These are phyloP conservation scores for Tragelaphus scriptus DNA, from an alignment of 2,113 vertebrate species.

Conservation along the genomic window DNA sequence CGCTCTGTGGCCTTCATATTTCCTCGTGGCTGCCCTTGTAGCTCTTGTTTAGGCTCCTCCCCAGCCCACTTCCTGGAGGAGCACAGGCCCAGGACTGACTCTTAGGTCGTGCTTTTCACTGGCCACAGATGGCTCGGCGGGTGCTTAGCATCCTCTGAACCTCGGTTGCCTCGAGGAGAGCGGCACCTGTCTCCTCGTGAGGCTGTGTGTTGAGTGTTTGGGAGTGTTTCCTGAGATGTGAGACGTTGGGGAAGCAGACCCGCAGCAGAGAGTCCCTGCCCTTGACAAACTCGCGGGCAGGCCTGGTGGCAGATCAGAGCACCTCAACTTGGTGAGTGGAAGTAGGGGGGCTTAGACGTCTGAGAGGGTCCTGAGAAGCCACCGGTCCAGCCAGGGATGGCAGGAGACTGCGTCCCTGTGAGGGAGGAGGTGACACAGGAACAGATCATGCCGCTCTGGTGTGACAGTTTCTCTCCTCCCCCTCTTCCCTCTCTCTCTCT, in stretches of 20 bases:
- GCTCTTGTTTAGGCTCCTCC: neutral
- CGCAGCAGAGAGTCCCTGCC: too few relatives aligned
- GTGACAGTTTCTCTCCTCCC: neutral
- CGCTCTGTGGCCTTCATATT: rapidly evolving
- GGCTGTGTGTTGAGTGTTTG: neutral
- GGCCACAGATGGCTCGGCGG: rapidly evolving
- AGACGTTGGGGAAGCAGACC: neutral
- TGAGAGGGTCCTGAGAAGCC: neutral
- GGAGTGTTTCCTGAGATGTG: neutral
- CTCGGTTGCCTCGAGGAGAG: neutral
- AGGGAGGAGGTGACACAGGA: neutral
- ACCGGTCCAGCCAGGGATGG: neutral
- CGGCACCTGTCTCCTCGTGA: rapidly evolving
- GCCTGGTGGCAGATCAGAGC: neutral
- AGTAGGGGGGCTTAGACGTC: neutral
- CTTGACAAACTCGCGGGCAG: rapidly evolving
- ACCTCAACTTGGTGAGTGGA: neutral
- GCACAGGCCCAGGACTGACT: neutral
- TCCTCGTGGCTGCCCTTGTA: rapidly evolving
- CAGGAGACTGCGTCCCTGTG: rapidly evolving
- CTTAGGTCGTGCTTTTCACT: rapidly evolving
- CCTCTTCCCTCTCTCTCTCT: rapidly evolving
- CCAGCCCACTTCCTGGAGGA: too few relatives aligned
- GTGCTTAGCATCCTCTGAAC: rapidly evolving
- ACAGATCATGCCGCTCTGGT: rapidly evolving